Base-by-base conservation (phyloP, 2,888 invertebrate genomes). In the Chromoteleia sp. region DNA sequence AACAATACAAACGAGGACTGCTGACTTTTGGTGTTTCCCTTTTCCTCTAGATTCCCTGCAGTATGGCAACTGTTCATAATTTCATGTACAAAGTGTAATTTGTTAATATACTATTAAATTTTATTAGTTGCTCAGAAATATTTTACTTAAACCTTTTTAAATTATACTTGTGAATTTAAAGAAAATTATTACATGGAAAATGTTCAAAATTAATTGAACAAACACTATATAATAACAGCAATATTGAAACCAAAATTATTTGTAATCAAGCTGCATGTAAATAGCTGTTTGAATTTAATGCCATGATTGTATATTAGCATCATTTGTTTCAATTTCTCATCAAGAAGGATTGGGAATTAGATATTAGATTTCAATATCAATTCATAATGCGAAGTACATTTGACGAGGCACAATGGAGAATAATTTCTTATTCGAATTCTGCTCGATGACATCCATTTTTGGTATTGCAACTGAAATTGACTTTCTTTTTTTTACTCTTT, bases 1-100 rank as follows among this genome's bases (percentile, higher is more conserved):
- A 29, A 52, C 52, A 29, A 29, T 30, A n/a, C n/a, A n/a, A n/a
- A n/a, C n/a, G n/a, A n/a, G n/a, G n/a, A n/a, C n/a, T n/a, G n/a
- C n/a, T n/a, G n/a, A n/a, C n/a, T 29, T 29, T 25, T 52, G 29
- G 1, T 29, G 1, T 8, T 29, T 25, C 12, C 17, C 10, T 19
- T 45, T 19, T 19, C 17, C 8, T 45, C 19, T 19, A 5, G 8
- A 8, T 45, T 8, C 52, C 52, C 52, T 48, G 52, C 6, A 52
- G 52, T 52, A 52, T 14, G 52, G 52, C 52, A 52, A 52, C 52
- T 29, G 7, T 25, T 29, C 30, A 29, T 29, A 52, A 52, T 14
- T 25, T 8, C 15, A 10, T 15, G 52, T 52, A 52, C 12, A 14
- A 52, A 52, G 12, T 14, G 29, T 25, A 19, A 45, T 19, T 33